Evolutionary conservation across 2,797 vertebrate species (phyloP).

Genomic region (Botia kubotai): DNA sequence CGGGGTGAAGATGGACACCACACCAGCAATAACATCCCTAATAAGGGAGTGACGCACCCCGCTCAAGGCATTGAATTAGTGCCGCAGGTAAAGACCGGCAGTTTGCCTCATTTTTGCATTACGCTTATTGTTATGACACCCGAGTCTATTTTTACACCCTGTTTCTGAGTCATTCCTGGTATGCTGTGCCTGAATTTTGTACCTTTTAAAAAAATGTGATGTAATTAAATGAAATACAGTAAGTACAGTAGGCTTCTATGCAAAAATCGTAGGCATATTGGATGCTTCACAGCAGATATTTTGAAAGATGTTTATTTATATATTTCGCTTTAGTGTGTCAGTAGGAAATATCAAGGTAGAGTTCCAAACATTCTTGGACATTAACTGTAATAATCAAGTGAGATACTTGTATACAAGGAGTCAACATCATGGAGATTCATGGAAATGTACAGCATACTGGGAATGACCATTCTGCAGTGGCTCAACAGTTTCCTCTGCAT

Average conservation of each 20-base stretch:
- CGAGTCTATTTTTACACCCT: not conserved
- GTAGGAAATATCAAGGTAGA: no score
- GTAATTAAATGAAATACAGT: not conserved
- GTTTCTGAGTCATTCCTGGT: not conserved
- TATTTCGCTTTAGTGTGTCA: not conserved
- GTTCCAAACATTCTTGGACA: no score
- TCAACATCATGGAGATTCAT: no score
- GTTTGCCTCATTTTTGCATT: not conserved
- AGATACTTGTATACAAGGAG: no score
- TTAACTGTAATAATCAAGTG: no score
- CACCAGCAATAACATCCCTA: slow-evolving; percentile 63
- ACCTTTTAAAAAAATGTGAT: not conserved
- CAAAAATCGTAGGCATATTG: not conserved
- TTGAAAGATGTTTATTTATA: no score
- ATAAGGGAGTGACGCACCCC: slow-evolving; percentile 56
- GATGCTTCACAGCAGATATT: no score
- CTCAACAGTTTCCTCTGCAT: not conserved
- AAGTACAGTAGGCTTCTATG: not conserved
- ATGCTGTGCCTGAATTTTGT: not conserved
- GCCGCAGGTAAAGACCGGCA: slow-evolving; percentile 68
- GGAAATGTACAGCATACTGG: not conserved
- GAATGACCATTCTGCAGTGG: not conserved
- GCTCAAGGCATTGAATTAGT: slow-evolving; percentile 66
- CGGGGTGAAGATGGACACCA: slow-evolving; percentile 64
- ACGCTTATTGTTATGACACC: not conserved